Percentiles rank a stretch among this genome's conserved stretches.
Evolutionary conservation across 2,888 invertebrate species (phyloP).

Genomic region (Cheilosia vulpina): DNA sequence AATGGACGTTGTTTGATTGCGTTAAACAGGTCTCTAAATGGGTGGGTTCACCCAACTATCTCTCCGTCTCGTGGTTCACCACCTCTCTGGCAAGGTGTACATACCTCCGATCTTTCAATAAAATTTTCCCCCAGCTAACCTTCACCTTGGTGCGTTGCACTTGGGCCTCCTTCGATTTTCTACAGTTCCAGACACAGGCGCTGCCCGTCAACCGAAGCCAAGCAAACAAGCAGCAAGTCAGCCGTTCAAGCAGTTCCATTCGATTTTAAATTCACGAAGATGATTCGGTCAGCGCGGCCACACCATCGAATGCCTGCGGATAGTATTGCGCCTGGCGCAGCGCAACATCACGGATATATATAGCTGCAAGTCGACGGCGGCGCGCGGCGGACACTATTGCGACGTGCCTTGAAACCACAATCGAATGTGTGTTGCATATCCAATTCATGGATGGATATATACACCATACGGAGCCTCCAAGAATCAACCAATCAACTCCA

Average conservation of each 20-base stretch:
- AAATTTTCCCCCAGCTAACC: slow-evolving; percentile 55
- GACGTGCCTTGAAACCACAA: slow-evolving; percentile 71
- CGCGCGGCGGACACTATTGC: slow-evolving; percentile 62
- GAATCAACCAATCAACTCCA: slow-evolving; percentile 34
- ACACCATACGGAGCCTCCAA: slow-evolving; percentile 45
- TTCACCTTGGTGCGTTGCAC: slow-evolving; percentile 60
- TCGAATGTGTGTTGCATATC: slow-evolving; percentile 33
- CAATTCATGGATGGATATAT: slow-evolving; percentile 20
- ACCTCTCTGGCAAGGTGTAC: slow-evolving; percentile 10
- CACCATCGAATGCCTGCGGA: slow-evolving; percentile 38
- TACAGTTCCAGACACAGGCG: slow-evolving; percentile 51
- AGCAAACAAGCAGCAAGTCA: slow-evolving; percentile 15
- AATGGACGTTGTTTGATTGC: no score
- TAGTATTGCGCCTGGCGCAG: slow-evolving; percentile 54
- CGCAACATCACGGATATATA: slow-evolving; percentile 58
- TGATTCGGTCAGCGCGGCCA: slow-evolving; percentile 53
- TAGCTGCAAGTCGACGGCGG: slow-evolving; percentile 54
- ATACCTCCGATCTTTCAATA: slow-evolving; percentile 30
- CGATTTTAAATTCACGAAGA: slow-evolving; percentile 61
- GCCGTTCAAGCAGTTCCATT: slow-evolving; percentile 39
- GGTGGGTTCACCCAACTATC: background rate
- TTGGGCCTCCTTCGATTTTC: slow-evolving; percentile 39
- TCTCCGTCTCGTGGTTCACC: slow-evolving; percentile 55
- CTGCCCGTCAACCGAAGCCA: slow-evolving; percentile 43
- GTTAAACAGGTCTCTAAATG: no score